These are phyloP conservation scores for Coranthus polyacanthus DNA, from an alignment of 2,797 vertebrate species.

Conservation along the genomic window DNA sequence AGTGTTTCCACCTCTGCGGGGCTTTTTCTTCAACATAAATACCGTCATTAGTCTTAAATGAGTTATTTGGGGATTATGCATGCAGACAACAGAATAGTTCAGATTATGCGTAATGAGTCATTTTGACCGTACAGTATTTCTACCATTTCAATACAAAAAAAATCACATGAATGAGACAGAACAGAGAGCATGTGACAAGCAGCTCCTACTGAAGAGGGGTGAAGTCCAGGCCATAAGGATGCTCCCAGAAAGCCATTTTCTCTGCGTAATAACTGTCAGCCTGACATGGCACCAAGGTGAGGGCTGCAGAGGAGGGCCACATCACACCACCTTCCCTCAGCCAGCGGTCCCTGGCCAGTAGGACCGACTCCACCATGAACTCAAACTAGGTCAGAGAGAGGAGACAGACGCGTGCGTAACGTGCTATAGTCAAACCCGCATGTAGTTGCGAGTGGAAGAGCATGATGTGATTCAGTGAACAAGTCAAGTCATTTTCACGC, in stretches of 20 bases:
- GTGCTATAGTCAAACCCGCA: neutral
- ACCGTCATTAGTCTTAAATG: too few relatives aligned
- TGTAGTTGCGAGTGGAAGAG: neutral
- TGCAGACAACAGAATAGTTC: too few relatives aligned
- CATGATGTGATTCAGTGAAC: too few relatives aligned
- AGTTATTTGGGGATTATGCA: too few relatives aligned
- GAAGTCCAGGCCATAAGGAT: constrained; percentile 86
- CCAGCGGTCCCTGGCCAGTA: constrained; percentile 83
- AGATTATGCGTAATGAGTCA: too few relatives aligned
- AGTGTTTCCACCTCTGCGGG: too few relatives aligned
- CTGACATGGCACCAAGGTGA: constrained; percentile 87
- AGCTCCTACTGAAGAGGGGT: constrained; percentile 85
- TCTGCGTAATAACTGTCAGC: constrained; percentile 82
- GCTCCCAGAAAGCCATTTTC: constrained; percentile 88
- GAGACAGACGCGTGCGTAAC: constrained; percentile 5
- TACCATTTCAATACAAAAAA: too few relatives aligned
- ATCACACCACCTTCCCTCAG: constrained; percentile 84
- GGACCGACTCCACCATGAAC: constrained; percentile 90
- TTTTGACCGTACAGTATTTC: too few relatives aligned
- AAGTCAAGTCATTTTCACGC: too few relatives aligned
- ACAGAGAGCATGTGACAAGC: neutral
- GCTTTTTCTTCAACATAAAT: too few relatives aligned
- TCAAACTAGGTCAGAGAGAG: constrained; percentile 80
- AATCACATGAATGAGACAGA: too few relatives aligned
- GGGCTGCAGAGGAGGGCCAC: constrained; percentile 85